Conservation (phyloP, 2,888 invertebrate genomes). For the Volucella bombylans region DNA sequence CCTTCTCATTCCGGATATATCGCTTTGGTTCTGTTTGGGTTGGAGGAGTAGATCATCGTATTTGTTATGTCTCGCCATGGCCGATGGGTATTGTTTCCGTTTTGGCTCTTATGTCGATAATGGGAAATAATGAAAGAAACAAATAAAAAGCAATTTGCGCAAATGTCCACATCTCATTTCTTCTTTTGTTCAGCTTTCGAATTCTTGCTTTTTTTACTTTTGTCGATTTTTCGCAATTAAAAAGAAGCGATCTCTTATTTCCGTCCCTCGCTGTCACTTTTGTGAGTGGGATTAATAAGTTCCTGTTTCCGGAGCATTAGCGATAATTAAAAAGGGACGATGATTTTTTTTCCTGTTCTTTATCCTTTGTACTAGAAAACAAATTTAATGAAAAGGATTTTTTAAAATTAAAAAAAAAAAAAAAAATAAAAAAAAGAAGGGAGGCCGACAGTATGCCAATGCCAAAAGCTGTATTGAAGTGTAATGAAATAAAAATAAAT, state of each 20-base stretch:
- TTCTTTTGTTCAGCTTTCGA: neutral
- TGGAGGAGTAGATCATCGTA: no score
- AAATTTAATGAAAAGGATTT: constrained; percentile 32
- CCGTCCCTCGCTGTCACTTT: neutral
- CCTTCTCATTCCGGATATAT: neutral
- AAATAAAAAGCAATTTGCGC: constrained; percentile 11
- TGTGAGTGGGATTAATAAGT: constrained; percentile 55
- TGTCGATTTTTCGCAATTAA: constrained; percentile 27
- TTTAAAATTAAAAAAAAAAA: neutral
- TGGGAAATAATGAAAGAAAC: constrained; percentile 2
- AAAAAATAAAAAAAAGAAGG: neutral
- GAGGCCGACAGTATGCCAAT: no score
- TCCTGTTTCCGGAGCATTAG: constrained; percentile 54
- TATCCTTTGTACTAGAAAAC: neutral
- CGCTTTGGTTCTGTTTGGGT: neutral
- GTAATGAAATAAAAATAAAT: constrained; percentile 31
- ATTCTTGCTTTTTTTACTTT: neutral
- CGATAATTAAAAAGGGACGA: constrained; percentile 54
- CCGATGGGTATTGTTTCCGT: constrained; percentile 5
- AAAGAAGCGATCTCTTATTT: constrained; percentile 25
- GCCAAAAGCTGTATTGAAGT: neutral
- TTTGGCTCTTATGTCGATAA: constrained; percentile 6
- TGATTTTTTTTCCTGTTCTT: neutral
- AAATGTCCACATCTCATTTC: constrained; percentile 11
- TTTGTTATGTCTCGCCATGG: no score